Conservation (phyloP, 1,140 invertebrate genomes). For the Sarcophaga peregrina region DNA sequence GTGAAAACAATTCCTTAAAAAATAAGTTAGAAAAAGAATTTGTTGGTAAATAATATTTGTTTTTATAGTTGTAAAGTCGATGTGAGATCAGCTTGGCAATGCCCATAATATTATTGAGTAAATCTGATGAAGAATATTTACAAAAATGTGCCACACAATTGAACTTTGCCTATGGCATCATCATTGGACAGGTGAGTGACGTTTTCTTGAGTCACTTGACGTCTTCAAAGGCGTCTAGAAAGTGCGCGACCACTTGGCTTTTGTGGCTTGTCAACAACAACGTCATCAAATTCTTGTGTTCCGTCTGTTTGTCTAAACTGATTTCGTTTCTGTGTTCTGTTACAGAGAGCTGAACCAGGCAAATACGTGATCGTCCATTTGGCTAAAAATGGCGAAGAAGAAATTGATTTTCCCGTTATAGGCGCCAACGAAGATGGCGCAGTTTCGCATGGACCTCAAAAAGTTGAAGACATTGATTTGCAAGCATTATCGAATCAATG, state of each 20-base stretch:
- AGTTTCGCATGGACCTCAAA: constrained; percentile 37
- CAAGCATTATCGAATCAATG: constrained; percentile 62
- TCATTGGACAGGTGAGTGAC: constrained; percentile 60
- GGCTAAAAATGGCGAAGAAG: constrained; percentile 61
- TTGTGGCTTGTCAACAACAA: background rate
- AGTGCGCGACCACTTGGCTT: background rate
- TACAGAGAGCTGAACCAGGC: constrained; percentile 57
- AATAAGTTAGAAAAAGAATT: background rate
- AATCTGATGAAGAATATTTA: constrained; percentile 60
- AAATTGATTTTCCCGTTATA: constrained; percentile 55
- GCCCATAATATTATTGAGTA: constrained; percentile 60
- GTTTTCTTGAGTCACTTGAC: background rate
- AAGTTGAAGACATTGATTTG: constrained; percentile 56
- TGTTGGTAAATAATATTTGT: background rate
- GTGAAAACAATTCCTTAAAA: background rate
- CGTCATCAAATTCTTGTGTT: constrained; percentile 3
- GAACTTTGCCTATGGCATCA: constrained; percentile 60
- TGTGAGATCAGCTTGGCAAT: constrained; percentile 45
- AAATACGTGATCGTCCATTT: constrained; percentile 61
- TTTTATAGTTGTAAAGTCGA: background rate
- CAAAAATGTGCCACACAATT: constrained; percentile 61
- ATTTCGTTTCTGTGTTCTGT: background rate
- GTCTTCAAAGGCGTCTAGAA: background rate
- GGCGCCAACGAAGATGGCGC: constrained; percentile 41
- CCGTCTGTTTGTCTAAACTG: background rate